Evolutionary conservation across 2,797 vertebrate genomes (phyloP).

Genomic region (Peromyscus nudipes): DNA sequence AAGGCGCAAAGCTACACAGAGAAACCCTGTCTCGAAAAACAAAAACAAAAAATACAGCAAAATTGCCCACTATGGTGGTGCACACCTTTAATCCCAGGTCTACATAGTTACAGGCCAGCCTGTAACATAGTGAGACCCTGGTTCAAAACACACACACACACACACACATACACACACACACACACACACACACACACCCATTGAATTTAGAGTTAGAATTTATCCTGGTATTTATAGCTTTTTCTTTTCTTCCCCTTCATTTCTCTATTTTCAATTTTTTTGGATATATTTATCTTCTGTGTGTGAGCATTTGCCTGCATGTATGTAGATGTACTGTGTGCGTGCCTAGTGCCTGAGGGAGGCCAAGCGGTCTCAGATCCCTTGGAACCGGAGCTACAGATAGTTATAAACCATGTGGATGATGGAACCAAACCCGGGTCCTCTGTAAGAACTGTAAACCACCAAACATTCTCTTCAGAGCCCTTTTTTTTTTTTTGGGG

Average conservation of each 20-base stretch:
- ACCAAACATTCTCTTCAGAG: neutral
- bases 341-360: neutral
- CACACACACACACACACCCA: neutral
- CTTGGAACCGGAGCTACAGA: neutral
- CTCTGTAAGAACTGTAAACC: neutral
- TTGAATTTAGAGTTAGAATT: neutral
- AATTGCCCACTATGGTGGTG: neutral
- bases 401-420: neutral
- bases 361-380: neutral
- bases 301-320: too few species aligned
- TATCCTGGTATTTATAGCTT: neutral
- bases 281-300: too few species aligned
- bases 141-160: neutral
- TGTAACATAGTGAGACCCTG: neutral
- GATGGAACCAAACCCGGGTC: neutral
- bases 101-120: neutral
- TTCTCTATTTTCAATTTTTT: neutral
- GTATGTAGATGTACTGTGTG: neutral
- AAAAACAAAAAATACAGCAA: neutral
- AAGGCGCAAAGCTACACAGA: too few species aligned
- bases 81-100: neutral
- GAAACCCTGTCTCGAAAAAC: too few species aligned
- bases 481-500: neutral
- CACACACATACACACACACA: neutral
- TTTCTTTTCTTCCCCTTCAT: neutral